Conservation (phyloP, 2,113 vertebrate genomes). For the Ramphastos sulfuratus region DNA sequence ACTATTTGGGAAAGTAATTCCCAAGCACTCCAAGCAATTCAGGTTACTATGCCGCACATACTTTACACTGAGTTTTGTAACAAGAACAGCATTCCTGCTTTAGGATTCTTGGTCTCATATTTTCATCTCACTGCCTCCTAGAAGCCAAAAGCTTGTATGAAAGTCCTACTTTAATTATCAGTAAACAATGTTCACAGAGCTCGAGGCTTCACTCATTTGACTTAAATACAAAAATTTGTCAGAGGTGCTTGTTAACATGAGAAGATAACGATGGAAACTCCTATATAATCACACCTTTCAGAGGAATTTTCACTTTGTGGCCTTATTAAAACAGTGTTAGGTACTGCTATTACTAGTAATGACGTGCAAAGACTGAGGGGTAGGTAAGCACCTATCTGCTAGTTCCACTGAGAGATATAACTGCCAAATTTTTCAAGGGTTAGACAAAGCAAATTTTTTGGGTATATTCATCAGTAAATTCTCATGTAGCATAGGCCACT, state of each 20-base stretch:
- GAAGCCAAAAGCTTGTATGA: background rate
- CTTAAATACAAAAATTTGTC: background rate
- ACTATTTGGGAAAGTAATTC: background rate
- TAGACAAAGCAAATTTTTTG: background rate
- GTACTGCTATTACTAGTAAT: background rate
- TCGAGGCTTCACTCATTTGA: background rate
- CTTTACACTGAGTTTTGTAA: background rate
- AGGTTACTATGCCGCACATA: background rate
- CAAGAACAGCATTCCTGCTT: background rate
- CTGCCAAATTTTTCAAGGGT: background rate
- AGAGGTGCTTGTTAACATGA: background rate
- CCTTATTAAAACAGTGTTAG: background rate
- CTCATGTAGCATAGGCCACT: background rate
- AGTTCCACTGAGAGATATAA: background rate
- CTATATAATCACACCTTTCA: background rate
- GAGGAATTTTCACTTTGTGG: background rate
- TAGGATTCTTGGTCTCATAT: background rate
- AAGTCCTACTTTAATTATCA: constrained; percentile 24
- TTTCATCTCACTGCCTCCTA: background rate
- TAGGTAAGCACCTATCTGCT: background rate
- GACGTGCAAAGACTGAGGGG: background rate
- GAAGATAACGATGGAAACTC: background rate
- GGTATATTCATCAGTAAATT: background rate
- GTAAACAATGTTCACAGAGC: background rate
- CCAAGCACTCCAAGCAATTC: background rate